Conservation (phyloP, 2,113 vertebrate genomes). For the Orycteropus afer region DNA sequence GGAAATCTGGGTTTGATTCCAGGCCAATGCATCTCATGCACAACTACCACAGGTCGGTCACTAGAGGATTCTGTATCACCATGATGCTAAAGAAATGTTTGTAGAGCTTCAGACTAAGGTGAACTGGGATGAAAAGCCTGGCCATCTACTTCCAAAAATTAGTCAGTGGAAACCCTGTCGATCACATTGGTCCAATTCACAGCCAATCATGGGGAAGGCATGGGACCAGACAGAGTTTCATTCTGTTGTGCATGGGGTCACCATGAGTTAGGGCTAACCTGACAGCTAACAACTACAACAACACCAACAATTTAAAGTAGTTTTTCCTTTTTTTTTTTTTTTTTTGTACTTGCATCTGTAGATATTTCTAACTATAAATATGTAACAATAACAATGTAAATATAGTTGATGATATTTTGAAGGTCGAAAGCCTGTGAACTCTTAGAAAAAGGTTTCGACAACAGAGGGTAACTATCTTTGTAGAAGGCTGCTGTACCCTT, state of each 20-base stretch:
- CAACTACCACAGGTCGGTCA: neutral
- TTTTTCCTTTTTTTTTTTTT: too few relatives aligned
- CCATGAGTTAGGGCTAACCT: neutral
- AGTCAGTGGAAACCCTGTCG: neutral
- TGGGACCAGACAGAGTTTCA: neutral
- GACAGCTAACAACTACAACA: neutral
- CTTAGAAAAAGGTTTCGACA: neutral
- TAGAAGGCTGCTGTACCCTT: neutral
- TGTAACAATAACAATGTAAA: neutral
- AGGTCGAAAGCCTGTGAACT: neutral
- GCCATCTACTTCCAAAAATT: neutral
- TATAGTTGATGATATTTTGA: neutral
- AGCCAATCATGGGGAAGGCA: neutral
- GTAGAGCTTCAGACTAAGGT: neutral
- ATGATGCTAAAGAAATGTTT: neutral
- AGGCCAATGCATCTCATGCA: neutral
- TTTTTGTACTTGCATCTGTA: neutral
- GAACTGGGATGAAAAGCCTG: neutral
- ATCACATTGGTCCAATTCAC: neutral
- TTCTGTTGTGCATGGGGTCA: neutral
- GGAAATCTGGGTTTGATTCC: neutral
- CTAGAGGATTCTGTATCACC: neutral
- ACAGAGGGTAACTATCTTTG: neutral
- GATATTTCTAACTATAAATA: neutral
- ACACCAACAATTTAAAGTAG: neutral